phyloP scores from a whole-genome alignment of 2,113 vertebrate species.

The Phalacrocorax carbo region DNA sequence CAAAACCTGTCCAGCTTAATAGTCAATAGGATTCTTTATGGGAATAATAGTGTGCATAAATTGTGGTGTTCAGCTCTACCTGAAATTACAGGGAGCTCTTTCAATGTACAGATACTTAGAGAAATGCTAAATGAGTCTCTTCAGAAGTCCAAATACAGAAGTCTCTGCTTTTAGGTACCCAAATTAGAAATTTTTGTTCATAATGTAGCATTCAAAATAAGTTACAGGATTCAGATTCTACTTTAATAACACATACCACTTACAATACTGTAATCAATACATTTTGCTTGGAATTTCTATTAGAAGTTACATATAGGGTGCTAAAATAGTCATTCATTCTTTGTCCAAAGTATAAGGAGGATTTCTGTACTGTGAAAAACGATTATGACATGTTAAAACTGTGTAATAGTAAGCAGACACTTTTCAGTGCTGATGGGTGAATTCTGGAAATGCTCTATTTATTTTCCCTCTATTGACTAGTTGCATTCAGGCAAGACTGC shows the following conservation, averaged over 20 bases:
- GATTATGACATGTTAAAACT: slow-evolving; percentile 85
- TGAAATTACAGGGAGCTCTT: background rate
- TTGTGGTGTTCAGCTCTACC: background rate
- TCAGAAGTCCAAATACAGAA: background rate
- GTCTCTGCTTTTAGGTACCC: background rate
- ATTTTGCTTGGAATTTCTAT: slow-evolving; percentile 66
- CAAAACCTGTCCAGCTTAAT: background rate
- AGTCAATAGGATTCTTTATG: background rate
- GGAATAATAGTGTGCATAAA: background rate
- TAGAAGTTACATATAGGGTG: slow-evolving; percentile 60
- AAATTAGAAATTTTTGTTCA: background rate
- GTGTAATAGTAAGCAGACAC: slow-evolving; percentile 77
- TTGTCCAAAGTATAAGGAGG: slow-evolving; percentile 54
- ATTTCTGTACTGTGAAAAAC: slow-evolving; percentile 77
- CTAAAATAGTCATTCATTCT: slow-evolving; percentile 74
- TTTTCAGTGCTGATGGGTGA: slow-evolving; percentile 73
- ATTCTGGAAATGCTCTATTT: slow-evolving; percentile 80
- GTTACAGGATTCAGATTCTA: background rate
- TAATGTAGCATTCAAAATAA: slow-evolving; percentile 5
- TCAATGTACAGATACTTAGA: background rate
- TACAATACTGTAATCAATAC: slow-evolving; percentile 22
- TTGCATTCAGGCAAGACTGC: slow-evolving; percentile 80
- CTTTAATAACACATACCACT: background rate
- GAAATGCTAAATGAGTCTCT: background rate
- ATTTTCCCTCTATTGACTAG: slow-evolving; percentile 79